Conservation (phyloP, 1,140 invertebrate species). For the Teleopsis dalmanni region DNA sequence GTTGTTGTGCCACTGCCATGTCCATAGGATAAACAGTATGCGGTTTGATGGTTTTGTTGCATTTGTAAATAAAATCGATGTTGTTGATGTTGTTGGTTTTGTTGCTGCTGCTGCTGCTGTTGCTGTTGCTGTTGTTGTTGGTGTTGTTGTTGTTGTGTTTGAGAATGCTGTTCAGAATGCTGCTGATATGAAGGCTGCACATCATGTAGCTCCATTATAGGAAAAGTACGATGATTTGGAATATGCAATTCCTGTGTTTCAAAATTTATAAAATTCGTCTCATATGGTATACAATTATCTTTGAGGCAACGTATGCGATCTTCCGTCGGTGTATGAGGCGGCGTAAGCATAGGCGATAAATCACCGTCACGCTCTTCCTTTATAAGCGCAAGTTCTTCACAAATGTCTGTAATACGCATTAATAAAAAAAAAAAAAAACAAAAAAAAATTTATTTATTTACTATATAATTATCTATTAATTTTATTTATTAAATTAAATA, state of each 20-base stretch:
- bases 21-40: slow-evolving; percentile 26
- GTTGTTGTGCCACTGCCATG: neutral
- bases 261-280: too few relatives aligned
- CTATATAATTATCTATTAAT: too few relatives aligned
- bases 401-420: slow-evolving; percentile 9
- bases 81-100: slow-evolving; percentile 21
- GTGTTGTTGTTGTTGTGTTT: slow-evolving; percentile 10
- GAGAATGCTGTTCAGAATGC: slow-evolving; percentile 3
- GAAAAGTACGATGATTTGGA: too few relatives aligned
- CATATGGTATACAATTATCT: too few relatives aligned
- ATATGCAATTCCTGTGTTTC: too few relatives aligned
- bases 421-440: too few relatives aligned
- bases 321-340: slow-evolving; percentile 64
- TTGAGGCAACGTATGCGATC: slow-evolving; percentile 28
- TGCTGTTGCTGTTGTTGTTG: slow-evolving; percentile 12
- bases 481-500: too few relatives aligned
- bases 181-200: slow-evolving; percentile 9
- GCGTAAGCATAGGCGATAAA: slow-evolving; percentile 57
- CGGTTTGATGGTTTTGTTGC: slow-evolving; percentile 20
- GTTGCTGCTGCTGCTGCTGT: slow-evolving; percentile 4
- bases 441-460: too few relatives aligned
- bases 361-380: slow-evolving; percentile 57
- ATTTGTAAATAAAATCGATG: slow-evolving; percentile 31
- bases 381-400: slow-evolving; percentile 43
- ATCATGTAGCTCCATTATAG: slow-evolving; percentile 22